Evolutionary conservation across 2,113 vertebrate genomes (phyloP), one percentile per base, ranked within the genome.

Genomic region (Lonchura striata): DNA sequence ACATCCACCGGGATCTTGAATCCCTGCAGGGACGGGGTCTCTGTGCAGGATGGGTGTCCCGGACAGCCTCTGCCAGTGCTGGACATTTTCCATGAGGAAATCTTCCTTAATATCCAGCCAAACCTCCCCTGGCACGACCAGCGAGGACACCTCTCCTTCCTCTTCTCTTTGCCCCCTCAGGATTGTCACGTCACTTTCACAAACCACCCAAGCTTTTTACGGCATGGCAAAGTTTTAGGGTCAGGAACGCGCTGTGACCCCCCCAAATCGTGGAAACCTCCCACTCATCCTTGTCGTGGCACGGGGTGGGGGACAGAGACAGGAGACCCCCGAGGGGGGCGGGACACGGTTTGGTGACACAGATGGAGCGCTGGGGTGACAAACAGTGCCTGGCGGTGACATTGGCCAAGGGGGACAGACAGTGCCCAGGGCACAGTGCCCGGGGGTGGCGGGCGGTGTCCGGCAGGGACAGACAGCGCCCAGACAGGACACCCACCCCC

Each of bases 171-270:
- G 30, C 76, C 44, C 22, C 0, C 13, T 19, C 33, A 8, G 25
- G 3, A 0, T 11, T 1, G 8, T 1, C 28, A 17, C 13, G 23
- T 68, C 25, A 0, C 14, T 10, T 10, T 18, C 4, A 1, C n/a
- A n/a, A n/a, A n/a, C 27, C 24, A 2, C 17, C 11, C 4, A 23
- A 1, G 37, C 1, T 57, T 74, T 50, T 25, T 3, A 2, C 7
- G 2, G 11, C 6, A 2, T 5, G 2, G 6, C 39, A 10, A 30
- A 7, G 30, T 6, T 22, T 50, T 2, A 4, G 53, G 27, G 41
- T 7, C 68, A 23, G 15, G 31, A 17, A 15, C 2, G 3, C 0
- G 0, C 25, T 23, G 50, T 11, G 44, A 52, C 10, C 3, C 31
- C 57, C 57, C 16, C 37, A 30, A 13, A 75, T n/a, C n/a, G 8